These are phyloP conservation scores for Acanthochromis polyacanthus DNA, from an alignment of 2,113 vertebrate genomes.

Conservation along the genomic window DNA sequence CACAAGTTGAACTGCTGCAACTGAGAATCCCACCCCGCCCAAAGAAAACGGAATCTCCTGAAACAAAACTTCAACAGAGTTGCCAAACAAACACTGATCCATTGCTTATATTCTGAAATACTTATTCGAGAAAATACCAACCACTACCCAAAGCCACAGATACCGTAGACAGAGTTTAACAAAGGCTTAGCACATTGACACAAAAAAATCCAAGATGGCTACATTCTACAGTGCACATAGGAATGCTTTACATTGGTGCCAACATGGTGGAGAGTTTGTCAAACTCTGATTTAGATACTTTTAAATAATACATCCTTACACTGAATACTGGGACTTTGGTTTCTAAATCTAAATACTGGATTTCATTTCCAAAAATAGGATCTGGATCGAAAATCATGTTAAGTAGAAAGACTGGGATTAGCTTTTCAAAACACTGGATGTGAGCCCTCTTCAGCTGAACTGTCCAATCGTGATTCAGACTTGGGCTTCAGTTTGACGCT, in stretches of 20 bases:
- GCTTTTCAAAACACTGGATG: slow-evolving; percentile 72
- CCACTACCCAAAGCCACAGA: slow-evolving; percentile 64
- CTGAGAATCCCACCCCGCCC: slow-evolving; percentile 70
- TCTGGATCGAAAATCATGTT: slow-evolving; percentile 59
- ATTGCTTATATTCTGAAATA: slow-evolving; percentile 73
- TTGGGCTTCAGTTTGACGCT: slow-evolving; percentile 73
- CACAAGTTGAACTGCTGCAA: slow-evolving; percentile 84
- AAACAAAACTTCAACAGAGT: slow-evolving; percentile 56
- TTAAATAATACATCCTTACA: slow-evolving; percentile 69
- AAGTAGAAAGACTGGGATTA: slow-evolving; percentile 68
- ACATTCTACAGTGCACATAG: slow-evolving; percentile 81
- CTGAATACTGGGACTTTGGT: slow-evolving; percentile 81
- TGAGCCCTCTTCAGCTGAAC: slow-evolving; percentile 73
- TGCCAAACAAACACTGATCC: slow-evolving; percentile 71
- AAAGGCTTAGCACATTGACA: slow-evolving; percentile 67
- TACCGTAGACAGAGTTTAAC: slow-evolving; percentile 69
- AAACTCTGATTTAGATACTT: slow-evolving; percentile 66
- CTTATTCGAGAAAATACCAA: slow-evolving; percentile 58
- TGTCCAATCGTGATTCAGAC: slow-evolving; percentile 68
- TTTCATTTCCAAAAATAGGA: slow-evolving; percentile 67
- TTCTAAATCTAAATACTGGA: slow-evolving; percentile 78
- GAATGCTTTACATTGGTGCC: slow-evolving; percentile 77
- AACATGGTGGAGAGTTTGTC: slow-evolving; percentile 69
- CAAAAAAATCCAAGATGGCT: slow-evolving; percentile 65
- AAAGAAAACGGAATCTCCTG: slow-evolving; percentile 61